Percentiles rank a stretch among this genome's conserved stretches.
Conservation (phyloP, 2,888 invertebrate genomes). For the Campoplex nolae region DNA sequence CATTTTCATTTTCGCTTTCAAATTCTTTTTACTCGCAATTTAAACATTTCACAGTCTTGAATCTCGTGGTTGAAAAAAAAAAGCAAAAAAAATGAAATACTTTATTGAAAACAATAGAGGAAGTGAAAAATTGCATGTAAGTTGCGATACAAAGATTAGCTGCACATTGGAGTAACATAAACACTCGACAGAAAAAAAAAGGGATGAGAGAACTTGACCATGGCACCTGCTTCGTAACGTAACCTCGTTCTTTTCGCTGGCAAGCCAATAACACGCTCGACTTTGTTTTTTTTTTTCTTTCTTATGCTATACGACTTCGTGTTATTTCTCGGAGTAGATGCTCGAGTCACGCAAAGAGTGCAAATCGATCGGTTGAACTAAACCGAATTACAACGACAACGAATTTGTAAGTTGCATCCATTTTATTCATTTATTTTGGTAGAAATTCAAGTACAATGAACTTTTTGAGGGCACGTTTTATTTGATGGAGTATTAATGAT, state of each 20-base stretch:
- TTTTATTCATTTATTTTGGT: neutral
- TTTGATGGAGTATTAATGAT: no score
- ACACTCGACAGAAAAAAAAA: constrained; percentile 5
- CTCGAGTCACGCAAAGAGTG: constrained; percentile 55
- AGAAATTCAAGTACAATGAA: no score
- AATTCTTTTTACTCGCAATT: neutral
- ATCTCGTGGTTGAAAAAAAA: constrained; percentile 1
- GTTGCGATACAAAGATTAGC: neutral
- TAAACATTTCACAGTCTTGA: neutral
- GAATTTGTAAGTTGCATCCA: neutral
- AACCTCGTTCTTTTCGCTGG: constrained; percentile 44
- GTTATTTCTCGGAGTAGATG: constrained; percentile 31
- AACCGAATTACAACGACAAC: neutral
- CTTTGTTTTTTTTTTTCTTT: constrained; percentile 17
- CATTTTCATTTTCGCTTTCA: neutral
- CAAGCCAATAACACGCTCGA: constrained; percentile 52
- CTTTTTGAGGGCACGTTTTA: no score
- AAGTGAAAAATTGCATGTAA: constrained; percentile 34
- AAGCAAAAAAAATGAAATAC: neutral
- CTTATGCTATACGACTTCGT: constrained; percentile 20
- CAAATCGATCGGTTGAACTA: neutral
- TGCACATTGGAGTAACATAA: constrained; percentile 17
- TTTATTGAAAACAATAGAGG: neutral
- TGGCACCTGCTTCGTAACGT: constrained; percentile 52
- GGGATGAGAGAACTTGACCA: constrained; percentile 55